Evolutionary conservation across 1,140 invertebrate species (phyloP).

Genomic region (Cherax quadricarinatus): DNA sequence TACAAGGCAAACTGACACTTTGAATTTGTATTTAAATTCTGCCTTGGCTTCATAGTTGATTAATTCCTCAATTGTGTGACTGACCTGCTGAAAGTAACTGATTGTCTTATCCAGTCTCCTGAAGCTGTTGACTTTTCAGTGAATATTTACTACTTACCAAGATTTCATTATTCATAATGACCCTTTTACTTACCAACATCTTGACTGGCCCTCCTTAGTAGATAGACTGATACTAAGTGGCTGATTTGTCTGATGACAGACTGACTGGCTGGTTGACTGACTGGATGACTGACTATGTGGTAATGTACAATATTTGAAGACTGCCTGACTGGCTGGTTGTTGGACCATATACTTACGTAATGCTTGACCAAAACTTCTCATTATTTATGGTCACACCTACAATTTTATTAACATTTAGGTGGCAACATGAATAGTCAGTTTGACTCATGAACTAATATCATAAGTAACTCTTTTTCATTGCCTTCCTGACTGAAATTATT

Average conservation of each 20-base stretch:
- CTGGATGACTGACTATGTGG: conserved; percentile 21
- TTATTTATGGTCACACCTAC: no score
- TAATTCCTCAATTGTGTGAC: no score
- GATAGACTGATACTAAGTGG: not conserved
- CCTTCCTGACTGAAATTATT: not conserved
- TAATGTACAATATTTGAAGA: conserved; percentile 12
- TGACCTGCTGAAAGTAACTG: no score
- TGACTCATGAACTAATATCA: no score
- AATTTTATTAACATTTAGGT: no score
- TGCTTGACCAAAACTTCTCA: not conserved
- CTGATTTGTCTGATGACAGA: not conserved
- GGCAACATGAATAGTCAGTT: no score
- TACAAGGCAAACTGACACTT: no score
- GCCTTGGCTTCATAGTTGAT: no score
- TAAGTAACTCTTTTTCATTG: not conserved
- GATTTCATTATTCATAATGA: not conserved
- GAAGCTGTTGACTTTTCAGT: not conserved
- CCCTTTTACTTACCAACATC: no score
- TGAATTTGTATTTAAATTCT: no score
- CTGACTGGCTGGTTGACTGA: not conserved
- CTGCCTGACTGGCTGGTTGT: conserved; percentile 49
- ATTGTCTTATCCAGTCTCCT: no score
- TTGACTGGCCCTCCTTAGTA: no score
- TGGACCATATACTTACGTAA: conserved; percentile 27
- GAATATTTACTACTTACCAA: not conserved